Evolutionary conservation across 2,797 vertebrate genomes (phyloP).

Genomic region (Lepidocolaptes lacrymiger): DNA sequence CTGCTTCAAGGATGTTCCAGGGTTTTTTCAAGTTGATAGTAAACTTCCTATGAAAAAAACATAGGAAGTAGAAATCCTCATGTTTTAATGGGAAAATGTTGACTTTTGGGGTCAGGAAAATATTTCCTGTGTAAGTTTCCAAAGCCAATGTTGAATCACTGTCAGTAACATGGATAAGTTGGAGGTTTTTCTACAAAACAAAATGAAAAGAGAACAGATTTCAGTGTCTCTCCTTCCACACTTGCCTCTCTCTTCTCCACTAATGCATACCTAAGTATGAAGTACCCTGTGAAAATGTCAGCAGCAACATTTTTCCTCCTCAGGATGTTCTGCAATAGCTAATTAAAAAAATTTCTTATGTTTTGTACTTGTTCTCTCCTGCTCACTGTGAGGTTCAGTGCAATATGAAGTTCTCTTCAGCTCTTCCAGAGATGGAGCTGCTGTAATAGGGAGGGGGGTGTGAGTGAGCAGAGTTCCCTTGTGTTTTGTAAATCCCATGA

Average conservation of each 20-base stretch:
- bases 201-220: background rate
- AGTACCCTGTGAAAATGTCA: background rate
- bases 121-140: background rate
- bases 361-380: background rate
- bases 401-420: background rate
- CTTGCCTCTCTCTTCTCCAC: background rate
- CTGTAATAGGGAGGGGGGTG: background rate
- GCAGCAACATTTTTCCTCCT: background rate
- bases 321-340: background rate
- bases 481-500: background rate
- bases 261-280: background rate
- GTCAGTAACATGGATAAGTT: background rate
- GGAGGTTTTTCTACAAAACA: background rate
- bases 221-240: background rate
- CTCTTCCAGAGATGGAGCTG: background rate
- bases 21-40: background rate
- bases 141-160: background rate
- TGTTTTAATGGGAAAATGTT: background rate
- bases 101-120: background rate
- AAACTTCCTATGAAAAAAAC: background rate
- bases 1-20: background rate
- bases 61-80: background rate
- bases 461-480: background rate
- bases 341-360: background rate
- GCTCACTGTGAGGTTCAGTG: background rate